Evolutionary conservation across 2,797 vertebrate genomes (phyloP).

Genomic region (Melanotaenia pygmaea): DNA sequence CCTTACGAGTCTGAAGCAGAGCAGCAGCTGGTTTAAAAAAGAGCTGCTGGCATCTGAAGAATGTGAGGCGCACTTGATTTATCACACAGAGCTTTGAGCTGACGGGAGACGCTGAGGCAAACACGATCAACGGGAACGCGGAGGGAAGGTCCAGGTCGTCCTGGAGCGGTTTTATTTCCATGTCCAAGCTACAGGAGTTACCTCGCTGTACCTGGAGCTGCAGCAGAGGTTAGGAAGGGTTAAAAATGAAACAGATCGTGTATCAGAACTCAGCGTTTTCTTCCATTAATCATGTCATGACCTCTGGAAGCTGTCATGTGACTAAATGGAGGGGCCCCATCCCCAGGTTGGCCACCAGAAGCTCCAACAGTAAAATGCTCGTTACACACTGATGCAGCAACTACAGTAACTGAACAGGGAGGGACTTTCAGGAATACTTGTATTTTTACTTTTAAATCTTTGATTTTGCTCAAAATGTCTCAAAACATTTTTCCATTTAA

Average conservation of each 20-base stretch:
- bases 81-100: slow-evolving; percentile 44
- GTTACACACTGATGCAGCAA: no score
- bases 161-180: not conserved
- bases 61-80: slow-evolving; percentile 60
- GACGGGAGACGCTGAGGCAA: slow-evolving; percentile 11
- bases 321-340: not conserved
- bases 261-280: not conserved
- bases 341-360: no score
- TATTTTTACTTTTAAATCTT: no score
- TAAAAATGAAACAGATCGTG: not conserved
- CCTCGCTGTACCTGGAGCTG: not conserved
- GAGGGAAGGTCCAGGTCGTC: not conserved
- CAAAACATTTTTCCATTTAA: no score
- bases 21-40: slow-evolving; percentile 28
- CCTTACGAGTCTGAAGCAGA: not conserved
- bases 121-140: not conserved
- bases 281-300: not conserved
- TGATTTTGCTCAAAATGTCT: no score
- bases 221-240: not conserved
- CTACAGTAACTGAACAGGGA: no score
- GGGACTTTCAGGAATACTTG: no score
- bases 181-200: not conserved
- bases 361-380: no score
- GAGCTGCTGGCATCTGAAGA: slow-evolving; percentile 49
- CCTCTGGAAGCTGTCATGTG: not conserved